Evolutionary conservation across 1,140 invertebrate species (phyloP), one percentile per base, ranked within the genome.

Genomic region (Caerostris darwini): DNA sequence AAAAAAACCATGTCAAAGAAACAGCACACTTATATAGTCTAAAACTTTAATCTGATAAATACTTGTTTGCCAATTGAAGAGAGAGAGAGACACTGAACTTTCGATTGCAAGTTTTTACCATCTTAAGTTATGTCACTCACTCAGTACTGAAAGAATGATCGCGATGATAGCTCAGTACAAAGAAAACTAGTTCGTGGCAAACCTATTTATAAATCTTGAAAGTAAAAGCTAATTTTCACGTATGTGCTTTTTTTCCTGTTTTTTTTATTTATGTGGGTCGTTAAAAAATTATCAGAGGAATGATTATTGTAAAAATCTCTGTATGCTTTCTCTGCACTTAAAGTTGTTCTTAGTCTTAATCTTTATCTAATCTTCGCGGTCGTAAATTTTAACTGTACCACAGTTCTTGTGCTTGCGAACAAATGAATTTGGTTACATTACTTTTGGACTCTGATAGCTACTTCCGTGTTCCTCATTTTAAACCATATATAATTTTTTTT

Each of bases 181-280:
- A 57, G 86, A 17, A 57, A 34, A 64, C 17, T 57, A 64, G 19
- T 19, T 88, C 34, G 86, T 64, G 19, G 3, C 54, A 64, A 54
- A 64, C 19, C 86, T 61, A 88, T 88, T 67, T 88, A 88, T 88
- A 88, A 88, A 88, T n/a, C 12, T 10, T 6, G 34, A 64, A 88
- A 88, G 54, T 14, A 19, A 54, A 12, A 88, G 86, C 64, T 88
- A 67, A 88, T 64, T 88, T n/a, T 59, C 34, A 3, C 12, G 64
- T 67, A n/a, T 57, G 58, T 57, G 17, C 57, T 19, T 57, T 58
- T 17, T 59, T 77, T 77, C 71, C 34, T 12, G 19, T 77, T 77
- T 77, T 10, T 10, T 50, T 53, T 50, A 12, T 34, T 77, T 77
- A 77, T 77, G 50, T 50, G 14, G 71, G 71, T 77, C 71, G 50